Percentiles rank a stretch among this genome's conserved stretches.
Conservation (phyloP, 2,797 vertebrate species). For the Enteromius unitaeniatus region DNA sequence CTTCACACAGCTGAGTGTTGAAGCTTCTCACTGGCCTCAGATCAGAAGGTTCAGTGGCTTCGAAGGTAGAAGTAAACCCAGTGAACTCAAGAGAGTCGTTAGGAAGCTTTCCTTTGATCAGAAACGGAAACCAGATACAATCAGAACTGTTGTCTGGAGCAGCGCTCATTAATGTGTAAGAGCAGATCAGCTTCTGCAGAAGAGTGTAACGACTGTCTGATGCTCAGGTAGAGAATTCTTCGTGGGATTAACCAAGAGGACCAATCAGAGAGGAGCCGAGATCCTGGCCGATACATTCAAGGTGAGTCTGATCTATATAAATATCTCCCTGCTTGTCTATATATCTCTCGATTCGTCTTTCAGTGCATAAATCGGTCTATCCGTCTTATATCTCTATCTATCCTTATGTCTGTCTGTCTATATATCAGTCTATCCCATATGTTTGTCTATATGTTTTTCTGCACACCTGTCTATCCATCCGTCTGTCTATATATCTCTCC, state of each 20-base stretch:
- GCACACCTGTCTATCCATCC: neutral
- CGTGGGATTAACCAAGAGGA: constrained; percentile 95
- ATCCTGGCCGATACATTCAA: constrained; percentile 97
- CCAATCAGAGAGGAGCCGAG: constrained; percentile 97
- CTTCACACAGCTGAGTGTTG: neutral
- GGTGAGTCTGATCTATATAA: constrained; percentile 75
- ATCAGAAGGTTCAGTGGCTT: neutral
- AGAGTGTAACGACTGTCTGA: constrained; percentile 2
- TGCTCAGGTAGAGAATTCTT: constrained; percentile 93
- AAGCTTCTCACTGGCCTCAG: neutral
- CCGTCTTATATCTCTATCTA: neutral
- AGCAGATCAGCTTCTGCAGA: neutral
- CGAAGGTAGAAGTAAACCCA: neutral
- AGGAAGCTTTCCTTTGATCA: constrained; percentile 15
- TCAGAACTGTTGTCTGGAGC: neutral
- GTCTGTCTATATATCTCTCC: neutral
- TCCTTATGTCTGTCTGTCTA: accelerated
- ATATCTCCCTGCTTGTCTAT: neutral
- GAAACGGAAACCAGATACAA: neutral
- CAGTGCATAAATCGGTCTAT: neutral
- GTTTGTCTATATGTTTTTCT: no score
- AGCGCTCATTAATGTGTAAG: constrained; percentile 52
- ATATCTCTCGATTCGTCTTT: neutral
- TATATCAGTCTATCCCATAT: neutral
- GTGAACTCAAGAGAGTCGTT: neutral